phyloP scores from a whole-genome alignment of 2,888 invertebrate species.

The Julus scandinavius region DNA sequence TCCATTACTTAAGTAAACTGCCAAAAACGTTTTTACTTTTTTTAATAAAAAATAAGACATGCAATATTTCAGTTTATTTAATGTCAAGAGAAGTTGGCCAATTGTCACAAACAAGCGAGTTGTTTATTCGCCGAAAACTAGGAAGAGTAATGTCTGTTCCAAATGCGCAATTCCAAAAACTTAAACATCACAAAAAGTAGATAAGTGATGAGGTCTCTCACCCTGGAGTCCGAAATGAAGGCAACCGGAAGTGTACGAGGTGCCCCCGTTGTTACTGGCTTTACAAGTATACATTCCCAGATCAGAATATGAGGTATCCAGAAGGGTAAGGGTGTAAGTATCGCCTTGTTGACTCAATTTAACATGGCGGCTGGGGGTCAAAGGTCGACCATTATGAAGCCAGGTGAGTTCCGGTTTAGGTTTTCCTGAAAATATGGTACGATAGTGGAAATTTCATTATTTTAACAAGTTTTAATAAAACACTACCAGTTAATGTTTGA shows the following conservation, averaged over 20 bases:
- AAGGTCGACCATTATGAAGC: conserved; percentile 73
- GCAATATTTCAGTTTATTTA: neutral
- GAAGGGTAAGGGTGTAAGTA: conserved; percentile 78
- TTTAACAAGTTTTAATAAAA: neutral
- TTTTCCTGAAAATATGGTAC: conserved; percentile 63
- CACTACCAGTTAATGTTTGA: too few relatives aligned
- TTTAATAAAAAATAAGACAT: neutral
- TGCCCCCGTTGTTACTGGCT: conserved; percentile 79
- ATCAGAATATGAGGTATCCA: conserved; percentile 78
- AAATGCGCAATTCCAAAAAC: neutral
- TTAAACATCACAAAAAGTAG: neutral
- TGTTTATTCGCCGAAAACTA: neutral
- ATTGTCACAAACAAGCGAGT: neutral
- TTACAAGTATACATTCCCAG: conserved; percentile 78
- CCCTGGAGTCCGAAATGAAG: conserved; percentile 57
- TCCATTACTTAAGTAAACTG: too few relatives aligned
- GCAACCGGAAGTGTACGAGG: conserved; percentile 76
- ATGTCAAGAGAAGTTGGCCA: neutral
- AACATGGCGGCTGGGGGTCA: conserved; percentile 73
- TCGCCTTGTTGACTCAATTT: conserved; percentile 72
- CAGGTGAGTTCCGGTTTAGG: conserved; percentile 78
- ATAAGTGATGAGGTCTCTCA: conserved; percentile 42
- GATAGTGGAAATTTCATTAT: neutral
- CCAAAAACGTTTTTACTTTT: neutral
- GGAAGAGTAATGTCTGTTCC: neutral